Evolutionary conservation across 1,140 invertebrate species (phyloP), one percentile per base, ranked within the genome.

Genomic region (Drosophila nebulosa): DNA sequence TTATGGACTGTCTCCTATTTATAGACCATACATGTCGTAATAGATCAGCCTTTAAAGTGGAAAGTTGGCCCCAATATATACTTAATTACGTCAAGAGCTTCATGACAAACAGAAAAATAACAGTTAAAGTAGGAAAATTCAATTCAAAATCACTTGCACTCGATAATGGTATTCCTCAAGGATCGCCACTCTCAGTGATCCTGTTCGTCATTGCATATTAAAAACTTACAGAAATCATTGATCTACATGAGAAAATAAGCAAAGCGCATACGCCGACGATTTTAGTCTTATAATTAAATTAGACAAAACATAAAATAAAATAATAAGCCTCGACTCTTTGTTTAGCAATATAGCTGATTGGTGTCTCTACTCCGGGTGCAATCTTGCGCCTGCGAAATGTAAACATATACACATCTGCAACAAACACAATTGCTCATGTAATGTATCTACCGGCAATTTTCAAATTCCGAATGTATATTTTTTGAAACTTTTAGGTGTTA

Each of bases 221-320:
- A 42, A 39, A 42, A 52, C 21, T 26, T 24, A 52, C 51, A 52
- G 24, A 24, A 22, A 52, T 52, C 9, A 52, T 22, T 26, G 51
- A 52, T 14, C n/a, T 10, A 24, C 51, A 27, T 12, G 26, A 52
- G 6, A n/a, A 52, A 52, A 52, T 52, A 52, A 14, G 10, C 51
- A 26, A 27, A 60, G 56, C 32, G 56, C 56, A 12, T 74, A 74
- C 35, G 70, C 70, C 9, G 60, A 73, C 26, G 70, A 73, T 51
- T 64, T 64, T 52, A 56, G 51, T 26, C 6, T 69, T 9, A 24
- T 64, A 9, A 46, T 56, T 27, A 60, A 64, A 14, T 50, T 39
- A 22, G 59, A 55, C 9, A 30, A 30, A 30, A 30, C 27, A 30
- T 9, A 30, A 30, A 30, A 30, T 9, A 30, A 30, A 9, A 30